Evolutionary conservation across 1,140 invertebrate species (phyloP).

Genomic region (Diorhabda sublineata): DNA sequence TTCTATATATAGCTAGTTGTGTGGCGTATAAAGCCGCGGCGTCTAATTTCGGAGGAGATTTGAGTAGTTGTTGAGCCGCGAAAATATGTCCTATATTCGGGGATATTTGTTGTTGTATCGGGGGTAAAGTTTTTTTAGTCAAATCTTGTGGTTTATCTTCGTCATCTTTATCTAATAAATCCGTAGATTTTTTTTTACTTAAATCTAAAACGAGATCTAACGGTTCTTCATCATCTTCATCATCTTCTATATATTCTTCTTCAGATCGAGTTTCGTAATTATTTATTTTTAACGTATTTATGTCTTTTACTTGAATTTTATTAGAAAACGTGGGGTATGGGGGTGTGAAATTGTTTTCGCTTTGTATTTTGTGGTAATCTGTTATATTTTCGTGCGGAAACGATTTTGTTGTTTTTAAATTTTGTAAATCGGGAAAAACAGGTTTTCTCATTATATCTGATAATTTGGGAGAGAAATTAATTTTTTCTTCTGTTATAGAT

Average conservation of each 20-base stretch:
- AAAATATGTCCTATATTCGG: conserved; percentile 52
- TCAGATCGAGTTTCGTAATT: conserved; percentile 46
- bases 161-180: conserved; percentile 34
- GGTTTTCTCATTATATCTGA: conserved; percentile 8
- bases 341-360: conserved; percentile 26
- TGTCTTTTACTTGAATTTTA: conserved; percentile 60
- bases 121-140: conserved; percentile 40
- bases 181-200: conserved; percentile 65
- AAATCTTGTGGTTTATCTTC: conserved; percentile 49
- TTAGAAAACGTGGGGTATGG: conserved; percentile 25
- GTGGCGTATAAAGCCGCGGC: conserved; percentile 52
- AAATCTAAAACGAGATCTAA: conserved; percentile 83
- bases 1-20: conserved; percentile 53
- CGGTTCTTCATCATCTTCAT: conserved; percentile 56
- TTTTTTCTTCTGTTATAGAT: conserved; percentile 35
- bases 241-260: conserved; percentile 43
- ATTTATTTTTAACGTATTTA: conserved; percentile 57
- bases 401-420: conserved; percentile 28
- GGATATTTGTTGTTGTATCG: conserved; percentile 30
- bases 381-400: conserved; percentile 27
- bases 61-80: conserved; percentile 59
- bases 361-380: conserved; percentile 25
- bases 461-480: conserved; percentile 33
- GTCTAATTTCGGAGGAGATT: conserved; percentile 55
- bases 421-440: conserved; percentile 25